phyloP scores from a whole-genome alignment of 2,888 invertebrate genomes.

The Branchellion lobata region DNA sequence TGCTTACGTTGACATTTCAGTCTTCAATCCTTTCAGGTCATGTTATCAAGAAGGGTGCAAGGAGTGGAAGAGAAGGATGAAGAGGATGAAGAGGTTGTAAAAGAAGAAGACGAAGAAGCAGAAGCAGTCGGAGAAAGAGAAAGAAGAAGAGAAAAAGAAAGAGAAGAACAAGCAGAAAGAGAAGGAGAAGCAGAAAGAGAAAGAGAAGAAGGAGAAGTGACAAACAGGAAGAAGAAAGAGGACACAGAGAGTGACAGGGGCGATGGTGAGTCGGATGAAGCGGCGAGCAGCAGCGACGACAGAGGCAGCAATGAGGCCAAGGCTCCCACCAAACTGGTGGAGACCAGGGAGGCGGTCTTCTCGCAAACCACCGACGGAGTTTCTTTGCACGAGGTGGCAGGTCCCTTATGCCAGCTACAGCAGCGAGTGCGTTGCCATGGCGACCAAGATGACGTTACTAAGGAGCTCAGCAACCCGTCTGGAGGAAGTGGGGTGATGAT shows the following conservation, averaged over 20 bases:
- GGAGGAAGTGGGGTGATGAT: slow-evolving; percentile 22
- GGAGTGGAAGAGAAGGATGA: neutral
- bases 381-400: slow-evolving; percentile 52
- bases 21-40: neutral
- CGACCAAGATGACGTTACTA: neutral
- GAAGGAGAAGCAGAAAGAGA: neutral
- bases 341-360: slow-evolving; percentile 55
- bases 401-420: slow-evolving; percentile 46
- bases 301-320: slow-evolving; percentile 49
- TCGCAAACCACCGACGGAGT: slow-evolving; percentile 57
- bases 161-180: neutral
- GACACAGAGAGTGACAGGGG: neutral
- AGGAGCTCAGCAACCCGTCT: slow-evolving; percentile 9
- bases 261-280: slow-evolving; percentile 19
- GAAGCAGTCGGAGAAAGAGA: neutral
- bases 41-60: slow-evolving; percentile 1
- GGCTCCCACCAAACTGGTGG: slow-evolving; percentile 51
- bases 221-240: neutral
- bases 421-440: slow-evolving; percentile 36
- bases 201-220: neutral
- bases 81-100: too few relatives aligned
- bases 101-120: neutral
- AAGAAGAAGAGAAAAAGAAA: neutral
- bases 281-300: slow-evolving; percentile 49
- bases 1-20: too few relatives aligned